A percentile compares a stretch with the other conserved stretches of the same genome.
phyloP scores from a whole-genome alignment of 2,113 vertebrate genomes.

The Scomber colias region DNA sequence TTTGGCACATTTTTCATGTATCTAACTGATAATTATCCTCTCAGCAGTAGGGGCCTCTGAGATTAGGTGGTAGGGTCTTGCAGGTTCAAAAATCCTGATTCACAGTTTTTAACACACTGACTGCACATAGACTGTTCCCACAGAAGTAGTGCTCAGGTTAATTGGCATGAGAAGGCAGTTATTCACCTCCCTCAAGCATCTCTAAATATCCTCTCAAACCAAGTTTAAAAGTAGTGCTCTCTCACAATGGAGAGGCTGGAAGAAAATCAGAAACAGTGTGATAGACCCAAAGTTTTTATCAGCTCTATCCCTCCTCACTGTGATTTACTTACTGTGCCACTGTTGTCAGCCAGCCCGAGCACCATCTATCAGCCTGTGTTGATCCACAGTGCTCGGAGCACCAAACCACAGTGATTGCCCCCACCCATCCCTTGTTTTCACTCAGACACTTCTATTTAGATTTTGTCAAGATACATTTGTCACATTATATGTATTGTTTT shows the following conservation, averaged over 20 bases:
- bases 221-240: constrained; percentile 56
- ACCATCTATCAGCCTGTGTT: constrained; percentile 73
- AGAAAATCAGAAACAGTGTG: constrained; percentile 63
- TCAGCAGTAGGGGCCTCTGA: neutral
- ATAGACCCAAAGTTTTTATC: constrained; percentile 73
- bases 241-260: constrained; percentile 28
- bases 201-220: constrained; percentile 37
- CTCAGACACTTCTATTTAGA: constrained; percentile 85
- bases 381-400: constrained; percentile 48
- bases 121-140: neutral
- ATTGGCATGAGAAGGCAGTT: constrained; percentile 36
- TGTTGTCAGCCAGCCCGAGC: constrained; percentile 48
- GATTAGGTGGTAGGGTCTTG: neutral
- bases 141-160: constrained; percentile 22
- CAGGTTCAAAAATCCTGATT: too few species aligned
- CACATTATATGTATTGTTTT: constrained; percentile 77
- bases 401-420: constrained; percentile 56
- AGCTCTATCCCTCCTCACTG: constrained; percentile 42
- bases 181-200: constrained; percentile 17
- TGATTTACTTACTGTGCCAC: constrained; percentile 72
- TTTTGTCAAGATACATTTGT: constrained; percentile 86
- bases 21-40: constrained; percentile 2
- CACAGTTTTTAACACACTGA: neutral
- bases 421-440: constrained; percentile 67
- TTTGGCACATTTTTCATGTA: neutral